Percentiles rank a stretch among this genome's conserved stretches.
Evolutionary conservation across 1,140 invertebrate genomes (phyloP).

Genomic region (Matsumurasca onukii): DNA sequence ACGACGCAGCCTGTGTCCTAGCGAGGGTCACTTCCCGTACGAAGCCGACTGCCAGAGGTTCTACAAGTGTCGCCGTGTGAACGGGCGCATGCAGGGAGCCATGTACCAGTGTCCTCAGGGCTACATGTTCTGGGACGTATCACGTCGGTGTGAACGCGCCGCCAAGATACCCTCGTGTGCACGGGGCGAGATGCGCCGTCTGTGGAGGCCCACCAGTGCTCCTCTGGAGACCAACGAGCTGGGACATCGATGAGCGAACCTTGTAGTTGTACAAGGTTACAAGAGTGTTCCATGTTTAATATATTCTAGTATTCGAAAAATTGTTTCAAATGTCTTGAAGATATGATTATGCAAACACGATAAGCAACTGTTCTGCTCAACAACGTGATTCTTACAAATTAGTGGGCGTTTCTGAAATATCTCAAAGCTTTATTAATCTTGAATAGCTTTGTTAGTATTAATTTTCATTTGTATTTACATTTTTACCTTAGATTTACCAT

Average conservation of each 20-base stretch:
- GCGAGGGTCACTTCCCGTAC: slow-evolving; percentile 65
- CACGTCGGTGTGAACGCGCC: slow-evolving; percentile 68
- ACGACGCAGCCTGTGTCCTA: slow-evolving; percentile 60
- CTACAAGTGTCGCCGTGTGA: slow-evolving; percentile 64
- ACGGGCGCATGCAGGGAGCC: slow-evolving; percentile 59
- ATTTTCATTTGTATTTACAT: no score
- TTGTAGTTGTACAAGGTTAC: neutral
- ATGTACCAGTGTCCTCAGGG: slow-evolving; percentile 74
- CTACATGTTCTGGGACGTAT: slow-evolving; percentile 74
- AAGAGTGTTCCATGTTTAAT: neutral
- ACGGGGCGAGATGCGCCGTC: slow-evolving; percentile 27
- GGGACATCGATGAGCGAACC: slow-evolving; percentile 19
- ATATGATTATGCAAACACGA: no score
- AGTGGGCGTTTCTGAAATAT: no score
- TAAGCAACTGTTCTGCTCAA: no score
- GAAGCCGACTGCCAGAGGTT: slow-evolving; percentile 65
- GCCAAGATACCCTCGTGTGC: slow-evolving; percentile 59
- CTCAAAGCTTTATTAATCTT: no score
- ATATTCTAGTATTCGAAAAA: no score
- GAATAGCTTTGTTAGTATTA: no score
- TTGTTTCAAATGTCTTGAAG: no score
- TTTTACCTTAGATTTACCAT: no score
- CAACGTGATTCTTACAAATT: no score
- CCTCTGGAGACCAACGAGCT: slow-evolving; percentile 35
- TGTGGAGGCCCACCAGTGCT: slow-evolving; percentile 33